Conservation (phyloP, 2,113 vertebrate species). For the Gallinago undulata region DNA sequence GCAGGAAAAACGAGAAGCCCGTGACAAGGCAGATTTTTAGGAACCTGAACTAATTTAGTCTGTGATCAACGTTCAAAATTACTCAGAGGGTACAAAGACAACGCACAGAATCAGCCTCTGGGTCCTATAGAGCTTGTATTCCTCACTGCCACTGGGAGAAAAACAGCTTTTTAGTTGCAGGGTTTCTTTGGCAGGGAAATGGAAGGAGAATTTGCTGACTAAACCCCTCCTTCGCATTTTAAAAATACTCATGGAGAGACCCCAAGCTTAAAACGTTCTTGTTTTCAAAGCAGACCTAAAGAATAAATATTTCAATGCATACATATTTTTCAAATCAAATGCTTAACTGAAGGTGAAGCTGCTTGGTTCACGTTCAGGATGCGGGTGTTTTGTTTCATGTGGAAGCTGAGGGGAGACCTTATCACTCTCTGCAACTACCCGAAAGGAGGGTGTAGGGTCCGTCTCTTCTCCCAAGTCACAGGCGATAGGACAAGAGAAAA, state of each 20-base stretch:
- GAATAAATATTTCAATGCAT: neutral
- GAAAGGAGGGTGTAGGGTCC: no score
- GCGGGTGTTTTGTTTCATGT: neutral
- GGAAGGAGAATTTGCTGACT: conserved; percentile 14
- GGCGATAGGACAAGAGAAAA: no score
- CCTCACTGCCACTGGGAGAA: neutral
- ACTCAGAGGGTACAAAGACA: neutral
- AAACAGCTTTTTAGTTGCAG: neutral
- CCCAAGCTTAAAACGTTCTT: neutral
- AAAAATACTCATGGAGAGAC: neutral
- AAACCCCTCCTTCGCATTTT: neutral
- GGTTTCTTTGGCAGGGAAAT: neutral
- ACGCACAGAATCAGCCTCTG: neutral
- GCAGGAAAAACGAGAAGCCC: neutral
- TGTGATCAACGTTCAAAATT: neutral
- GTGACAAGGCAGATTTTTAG: neutral
- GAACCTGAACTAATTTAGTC: neutral
- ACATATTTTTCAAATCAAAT: neutral
- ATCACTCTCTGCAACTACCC: no score
- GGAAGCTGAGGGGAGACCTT: neutral
- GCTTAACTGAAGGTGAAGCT: neutral
- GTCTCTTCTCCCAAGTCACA: no score
- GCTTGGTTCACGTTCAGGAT: neutral
- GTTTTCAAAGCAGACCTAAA: neutral
- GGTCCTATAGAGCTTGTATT: neutral